phyloP scores from a whole-genome alignment of 2,888 invertebrate species.

The Geophilus truncorum region DNA sequence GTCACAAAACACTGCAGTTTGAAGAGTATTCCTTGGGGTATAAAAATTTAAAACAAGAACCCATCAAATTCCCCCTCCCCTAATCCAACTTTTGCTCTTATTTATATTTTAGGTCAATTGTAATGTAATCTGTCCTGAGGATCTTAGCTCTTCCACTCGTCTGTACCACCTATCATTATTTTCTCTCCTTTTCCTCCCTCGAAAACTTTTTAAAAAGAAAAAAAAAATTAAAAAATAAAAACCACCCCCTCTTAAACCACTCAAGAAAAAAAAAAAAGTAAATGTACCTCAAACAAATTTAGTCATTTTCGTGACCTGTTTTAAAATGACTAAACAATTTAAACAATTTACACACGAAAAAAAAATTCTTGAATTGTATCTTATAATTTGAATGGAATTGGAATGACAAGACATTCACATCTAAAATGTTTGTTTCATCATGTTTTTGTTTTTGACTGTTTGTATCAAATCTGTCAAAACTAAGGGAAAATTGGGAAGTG shows the following conservation, averaged over 20 bases:
- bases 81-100: conserved; percentile 13
- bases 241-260: background rate
- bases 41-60: background rate
- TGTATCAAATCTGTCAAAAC: too few relatives aligned
- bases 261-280: background rate
- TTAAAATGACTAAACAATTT: background rate
- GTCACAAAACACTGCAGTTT: background rate
- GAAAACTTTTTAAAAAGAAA: background rate
- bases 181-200: background rate
- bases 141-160: conserved; percentile 22
- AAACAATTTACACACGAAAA: too few relatives aligned
- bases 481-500: too few relatives aligned
- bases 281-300: background rate
- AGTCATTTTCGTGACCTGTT: background rate
- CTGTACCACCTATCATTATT: conserved; percentile 3
- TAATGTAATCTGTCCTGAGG: background rate
- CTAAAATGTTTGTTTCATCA: conserved; percentile 20
- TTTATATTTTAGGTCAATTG: conserved; percentile 22
- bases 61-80: conserved; percentile 2
- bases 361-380: conserved; percentile 11
- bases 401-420: background rate
- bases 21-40: background rate
- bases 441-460: too few relatives aligned
- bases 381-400: background rate
- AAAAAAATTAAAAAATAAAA: background rate